phyloP scores from a whole-genome alignment of 2,888 invertebrate genomes.

The Leptarthrus brevirostris region DNA sequence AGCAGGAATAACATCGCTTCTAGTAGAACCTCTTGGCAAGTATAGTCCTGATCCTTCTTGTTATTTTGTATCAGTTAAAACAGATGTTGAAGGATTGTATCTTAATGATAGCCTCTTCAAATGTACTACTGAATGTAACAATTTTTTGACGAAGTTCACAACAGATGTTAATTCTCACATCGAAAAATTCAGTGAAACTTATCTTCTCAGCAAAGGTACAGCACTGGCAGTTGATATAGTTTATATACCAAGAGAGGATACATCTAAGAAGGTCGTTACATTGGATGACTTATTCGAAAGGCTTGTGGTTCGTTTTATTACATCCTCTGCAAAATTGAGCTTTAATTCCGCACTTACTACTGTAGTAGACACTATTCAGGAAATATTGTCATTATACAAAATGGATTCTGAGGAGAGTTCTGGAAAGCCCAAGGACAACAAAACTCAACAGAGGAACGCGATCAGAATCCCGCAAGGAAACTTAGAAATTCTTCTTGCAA shows the following conservation, averaged over 20 bases:
- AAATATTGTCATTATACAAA: background rate
- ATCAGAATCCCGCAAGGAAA: background rate
- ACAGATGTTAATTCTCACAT: conserved; percentile 71
- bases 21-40: conserved; percentile 73
- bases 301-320: background rate
- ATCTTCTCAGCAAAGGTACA: conserved; percentile 75
- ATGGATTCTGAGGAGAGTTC: background rate
- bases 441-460: background rate
- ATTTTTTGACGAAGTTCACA: conserved; percentile 64
- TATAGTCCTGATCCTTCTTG: conserved; percentile 67
- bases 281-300: too few relatives aligned
- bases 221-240: conserved; percentile 80
- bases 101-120: conserved; percentile 75
- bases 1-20: conserved; percentile 75
- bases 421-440: background rate
- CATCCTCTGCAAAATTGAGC: background rate
- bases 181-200: conserved; percentile 67
- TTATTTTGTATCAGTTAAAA: conserved; percentile 57
- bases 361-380: background rate
- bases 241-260: conserved; percentile 66
- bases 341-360: background rate
- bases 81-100: conserved; percentile 62
- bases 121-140: conserved; percentile 58
- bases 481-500: background rate
- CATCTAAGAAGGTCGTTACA: too few relatives aligned